Base-by-base conservation (phyloP, 2,888 invertebrate genomes). In the Leptinotarsa haldemani region DNA sequence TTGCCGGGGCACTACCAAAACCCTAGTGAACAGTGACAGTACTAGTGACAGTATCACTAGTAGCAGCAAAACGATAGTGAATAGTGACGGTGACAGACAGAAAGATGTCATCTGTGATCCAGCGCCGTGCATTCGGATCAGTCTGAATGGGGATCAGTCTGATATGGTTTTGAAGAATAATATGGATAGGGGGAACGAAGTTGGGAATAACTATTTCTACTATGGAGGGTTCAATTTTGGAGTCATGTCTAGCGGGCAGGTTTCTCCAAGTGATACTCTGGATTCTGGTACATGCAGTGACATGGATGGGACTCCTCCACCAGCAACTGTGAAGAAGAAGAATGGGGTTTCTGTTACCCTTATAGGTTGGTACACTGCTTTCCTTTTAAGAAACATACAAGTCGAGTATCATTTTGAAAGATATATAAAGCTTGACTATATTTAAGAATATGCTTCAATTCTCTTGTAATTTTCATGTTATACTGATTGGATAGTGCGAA, bases 231-330 rank as follows among this genome's bases (percentile, higher is more conserved):
- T 90, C 80, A 88, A 88, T 74, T 89, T 89, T 81, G 89, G 79
- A 40, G 88, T 93, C 71, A 93, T 94, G 91, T 92, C 94, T 67
- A 94, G 94, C 84, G 95, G 95, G 1, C 95, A 95, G 84, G 94
- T 94, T 83, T 95, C 95, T 47, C 94, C 95, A 1, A 94, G 93
- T 83, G 95, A 95, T 83, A 95, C 94, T 0, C 86, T 95, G 77
- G 95, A 95, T 87, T 95, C 95, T 74, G 95, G 95, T 64, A 95
- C 95, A 50, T 94, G 95, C 88, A 95, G 94, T 85, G 95, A 95
- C 87, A 89, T 95, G 81, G 95, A 95, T 82, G 91, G 92, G 56
- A 93, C 93, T 25, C 93, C 94, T 70, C 91, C 91, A 4, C 93
- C 93, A 2, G 88, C 92, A 77, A 90, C 92, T 22, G 92, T 92